Evolutionary conservation across 2,888 invertebrate species (phyloP), one percentile per base, ranked within the genome.

Genomic region (Lycaena phlaeas): DNA sequence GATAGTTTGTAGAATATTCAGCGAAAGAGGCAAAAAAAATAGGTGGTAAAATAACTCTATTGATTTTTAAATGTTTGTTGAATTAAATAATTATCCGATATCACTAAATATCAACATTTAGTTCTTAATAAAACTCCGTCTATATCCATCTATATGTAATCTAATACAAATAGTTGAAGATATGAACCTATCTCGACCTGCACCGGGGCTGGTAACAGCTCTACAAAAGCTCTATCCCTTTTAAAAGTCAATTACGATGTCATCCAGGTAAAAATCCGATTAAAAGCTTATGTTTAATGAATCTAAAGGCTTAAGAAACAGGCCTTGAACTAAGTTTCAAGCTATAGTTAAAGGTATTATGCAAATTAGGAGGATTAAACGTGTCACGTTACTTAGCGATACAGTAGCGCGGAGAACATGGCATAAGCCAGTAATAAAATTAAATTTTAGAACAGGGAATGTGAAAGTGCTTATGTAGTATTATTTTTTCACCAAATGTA

Each of bases 361-460:
- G 64, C 60, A 68, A 70, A 73, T 68, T 67, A 61, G 51, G 40
- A 42, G 62, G 63, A 68, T 72, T 67, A 68, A 59, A 58, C 61
- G 61, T 58, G 63, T 64, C 61, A 45, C 53, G 53, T 57, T 54
- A 62, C 44, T 18, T 18, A 9, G 18, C 4, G 18, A 18, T 34
- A 34, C 34, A 12, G 34, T 18, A 22, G 34, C 34, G 18, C 6
- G 18, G 11, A 5, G n/a, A 10, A 27, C 9, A 6, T 27, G 9
- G 22, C 9, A 7, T 2, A 22, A 6, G 22, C 27, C 2, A 27
- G 10, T 4, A 27, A 27, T 27, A 27, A 27, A 27, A 27, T 27
- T n/a, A n/a, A 27, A 27, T 11, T 27, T 27, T 9, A 27, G 11
- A 27, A 27, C 9, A 5, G 22, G 9, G 4, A 3, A 7, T 27